phyloP scores from a whole-genome alignment of 2,888 invertebrate genomes.

The Catotricha subobsoleta region DNA sequence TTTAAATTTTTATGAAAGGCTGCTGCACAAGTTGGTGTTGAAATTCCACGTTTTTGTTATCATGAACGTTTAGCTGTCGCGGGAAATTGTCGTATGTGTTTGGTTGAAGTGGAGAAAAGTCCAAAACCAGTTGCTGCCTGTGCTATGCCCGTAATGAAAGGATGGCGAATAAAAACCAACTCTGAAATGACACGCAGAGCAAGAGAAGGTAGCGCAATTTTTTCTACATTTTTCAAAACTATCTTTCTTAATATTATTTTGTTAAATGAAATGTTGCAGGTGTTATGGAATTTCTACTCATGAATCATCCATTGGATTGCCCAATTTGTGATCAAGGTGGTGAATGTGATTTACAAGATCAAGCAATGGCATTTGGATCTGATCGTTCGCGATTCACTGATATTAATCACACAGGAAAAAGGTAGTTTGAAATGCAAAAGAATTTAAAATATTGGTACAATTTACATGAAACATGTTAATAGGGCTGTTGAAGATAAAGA shows the following conservation, averaged over 20 bases:
- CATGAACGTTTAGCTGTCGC: constrained; percentile 97
- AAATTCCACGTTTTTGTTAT: constrained; percentile 98
- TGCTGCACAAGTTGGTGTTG: constrained; percentile 85
- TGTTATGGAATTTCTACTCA: constrained; percentile 97
- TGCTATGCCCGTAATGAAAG: constrained; percentile 99
- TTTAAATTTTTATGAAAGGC: constrained; percentile 41
- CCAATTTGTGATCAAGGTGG: constrained; percentile 99
- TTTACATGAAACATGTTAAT: background rate
- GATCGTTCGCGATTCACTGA: constrained; percentile 87
- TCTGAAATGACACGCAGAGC: constrained; percentile 76
- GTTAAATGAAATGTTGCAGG: too few species aligned
- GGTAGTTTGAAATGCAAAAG: constrained; percentile 32
- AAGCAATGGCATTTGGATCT: constrained; percentile 97
- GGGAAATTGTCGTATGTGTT: constrained; percentile 98
- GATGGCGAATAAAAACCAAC: constrained; percentile 96
- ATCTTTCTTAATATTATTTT: constrained; percentile 9
- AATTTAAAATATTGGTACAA: too few species aligned
- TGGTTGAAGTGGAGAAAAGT: constrained; percentile 97
- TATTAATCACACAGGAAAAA: constrained; percentile 77
- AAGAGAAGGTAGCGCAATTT: constrained; percentile 29
- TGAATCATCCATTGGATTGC: constrained; percentile 97
- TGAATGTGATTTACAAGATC: constrained; percentile 89
- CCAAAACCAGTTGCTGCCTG: constrained; percentile 97
- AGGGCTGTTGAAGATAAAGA: constrained; percentile 95
- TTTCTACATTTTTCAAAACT: background rate